Conservation (phyloP, 2,888 invertebrate species). For the Hyppa rectilinea region DNA sequence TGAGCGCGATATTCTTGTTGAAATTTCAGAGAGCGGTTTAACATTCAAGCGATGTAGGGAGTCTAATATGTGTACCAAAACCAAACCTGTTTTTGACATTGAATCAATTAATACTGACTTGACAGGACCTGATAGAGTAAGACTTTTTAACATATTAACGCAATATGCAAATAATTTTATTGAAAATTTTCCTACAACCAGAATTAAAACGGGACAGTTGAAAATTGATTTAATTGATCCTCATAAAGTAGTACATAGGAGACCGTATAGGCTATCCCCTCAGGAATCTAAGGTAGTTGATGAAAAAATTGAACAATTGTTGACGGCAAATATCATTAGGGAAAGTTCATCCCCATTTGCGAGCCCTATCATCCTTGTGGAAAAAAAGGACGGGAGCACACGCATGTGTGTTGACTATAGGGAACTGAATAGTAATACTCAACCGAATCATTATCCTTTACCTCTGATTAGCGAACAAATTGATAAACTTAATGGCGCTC, state of each 20-base stretch:
- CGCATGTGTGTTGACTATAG: constrained; percentile 3
- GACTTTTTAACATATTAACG: background rate
- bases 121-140: background rate
- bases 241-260: background rate
- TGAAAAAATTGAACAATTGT: background rate
- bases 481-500: too few species aligned
- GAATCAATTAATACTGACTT: constrained; percentile 3
- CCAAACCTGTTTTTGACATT: background rate
- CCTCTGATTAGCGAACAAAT: constrained; percentile 3
- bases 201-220: too few species aligned
- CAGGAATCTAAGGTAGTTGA: background rate
- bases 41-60: background rate
- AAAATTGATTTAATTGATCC: too few species aligned
- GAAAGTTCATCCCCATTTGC: constrained; percentile 3
- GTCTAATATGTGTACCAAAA: background rate
- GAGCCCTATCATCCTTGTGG: background rate
- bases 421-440: background rate
- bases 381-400: background rate
- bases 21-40: background rate
- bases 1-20: background rate
- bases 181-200: background rate
- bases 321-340: constrained; percentile 5
- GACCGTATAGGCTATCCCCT: background rate
- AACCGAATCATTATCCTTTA: background rate
- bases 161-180: background rate